phyloP scores from a whole-genome alignment of 2,888 invertebrate species.

The Scaptomyza caliginosa region DNA sequence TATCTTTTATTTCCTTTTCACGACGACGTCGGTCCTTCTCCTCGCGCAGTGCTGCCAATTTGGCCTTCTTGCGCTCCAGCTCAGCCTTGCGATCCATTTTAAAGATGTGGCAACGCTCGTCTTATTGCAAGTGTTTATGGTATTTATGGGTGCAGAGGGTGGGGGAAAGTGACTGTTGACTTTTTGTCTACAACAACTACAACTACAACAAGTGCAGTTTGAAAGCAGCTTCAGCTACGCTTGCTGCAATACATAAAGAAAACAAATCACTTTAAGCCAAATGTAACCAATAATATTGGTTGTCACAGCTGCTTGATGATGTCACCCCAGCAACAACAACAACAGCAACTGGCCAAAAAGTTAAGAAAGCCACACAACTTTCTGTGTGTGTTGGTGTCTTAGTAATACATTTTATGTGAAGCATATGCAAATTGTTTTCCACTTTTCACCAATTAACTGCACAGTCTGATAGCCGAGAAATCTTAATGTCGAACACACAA shows the following conservation, averaged over 20 bases:
- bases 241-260: constrained; percentile 18
- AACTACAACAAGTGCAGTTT: constrained; percentile 50
- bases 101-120: constrained; percentile 39
- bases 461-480: constrained; percentile 10
- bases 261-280: constrained; percentile 28
- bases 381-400: constrained; percentile 3
- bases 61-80: constrained; percentile 95
- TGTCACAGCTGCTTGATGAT: constrained; percentile 63
- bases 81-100: constrained; percentile 93
- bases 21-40: constrained; percentile 93
- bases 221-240: constrained; percentile 27
- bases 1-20: constrained; percentile 95
- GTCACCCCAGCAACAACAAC: constrained; percentile 55
- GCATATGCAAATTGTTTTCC: constrained; percentile 22
- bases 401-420: neutral
- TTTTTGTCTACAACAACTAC: constrained; percentile 25
- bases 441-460: constrained; percentile 7
- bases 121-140: constrained; percentile 1
- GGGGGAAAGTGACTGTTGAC: constrained; percentile 10
- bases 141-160: constrained; percentile 1
- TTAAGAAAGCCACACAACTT: constrained; percentile 29
- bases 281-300: constrained; percentile 56
- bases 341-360: constrained; percentile 51
- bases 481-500: constrained; percentile 7
- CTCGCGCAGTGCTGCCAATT: constrained; percentile 94